Evolutionary conservation across 2,797 vertebrate species (phyloP), one percentile per base, ranked within the genome.

Genomic region (Tamandua tetradactyla): DNA sequence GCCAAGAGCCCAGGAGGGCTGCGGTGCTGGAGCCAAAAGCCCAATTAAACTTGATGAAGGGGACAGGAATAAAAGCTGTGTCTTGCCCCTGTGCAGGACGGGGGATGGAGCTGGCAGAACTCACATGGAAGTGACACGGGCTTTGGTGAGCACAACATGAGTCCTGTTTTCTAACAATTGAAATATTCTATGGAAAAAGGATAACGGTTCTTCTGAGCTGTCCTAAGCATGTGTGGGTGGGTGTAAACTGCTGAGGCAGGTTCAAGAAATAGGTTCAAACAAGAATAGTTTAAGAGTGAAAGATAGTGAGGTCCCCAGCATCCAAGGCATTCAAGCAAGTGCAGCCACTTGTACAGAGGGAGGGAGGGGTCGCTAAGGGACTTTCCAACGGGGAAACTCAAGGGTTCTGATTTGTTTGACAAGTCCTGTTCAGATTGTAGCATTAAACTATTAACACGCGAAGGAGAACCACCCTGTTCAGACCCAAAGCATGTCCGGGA

Each of bases 121-220:
- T 40, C 3, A 7, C 0, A 8, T 4, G 20, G 72, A 85, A 0
- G 15, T 9, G 0, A 2, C 12, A 10, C 6, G 25, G 37, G 35
- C 32, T 71, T 30, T 14, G 47, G 40, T 49, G 0, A 10, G 66
- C 25, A 1, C 30, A 40, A 1, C 0, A 0, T 0, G 42, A 35
- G 55, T 37, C 49, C 15, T 0, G 9, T n/a, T 35, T 62, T 6
- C 71, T 5, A 32, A 30, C 20, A 7, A 14, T 37, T 37, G 76
- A 44, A 40, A 14, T n/a, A 44, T 7, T 37, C 74, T 17, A 0
- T 44, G 49, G 42, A 37, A 52, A 61, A 76, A 78, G 57, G 15
- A 0, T 2, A 14, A 0, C 1, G 1, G 8, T 32, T 71, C 35
- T 23, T 42, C 6, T 11, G 27, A 27, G 49, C 14, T 27, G 25